Evolutionary conservation across 2,113 vertebrate species (phyloP), one percentile per base, ranked within the genome.

Genomic region (Leiothrix lutea): DNA sequence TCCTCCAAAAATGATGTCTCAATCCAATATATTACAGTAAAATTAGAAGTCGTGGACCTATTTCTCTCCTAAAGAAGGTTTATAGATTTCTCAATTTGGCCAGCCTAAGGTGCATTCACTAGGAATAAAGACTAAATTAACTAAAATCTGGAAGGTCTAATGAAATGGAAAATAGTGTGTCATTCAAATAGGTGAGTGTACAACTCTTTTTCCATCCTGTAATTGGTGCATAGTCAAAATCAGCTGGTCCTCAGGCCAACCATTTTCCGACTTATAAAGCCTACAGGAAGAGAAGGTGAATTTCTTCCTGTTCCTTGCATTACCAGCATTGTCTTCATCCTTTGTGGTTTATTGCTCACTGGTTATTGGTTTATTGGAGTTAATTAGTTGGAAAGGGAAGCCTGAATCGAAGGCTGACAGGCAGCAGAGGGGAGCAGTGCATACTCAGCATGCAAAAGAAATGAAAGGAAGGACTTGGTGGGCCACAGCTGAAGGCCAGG

Each of bases 61-160:
- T 60, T 86, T 92, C 91, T 83, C 47, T 90, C n/a, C 26, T 80
- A 53, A 50, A 66, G 14, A 74, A 56, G 40, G 18, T 96, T 92
- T 94, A 45, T 51, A n/a, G 40, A 77, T 91, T 92, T 92, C 50
- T 31, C 64, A 77, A 17, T 54, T 92, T 88, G 70, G 91, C 74
- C 22, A 86, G 47, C 24, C 42, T 58, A 42, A 67, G 33, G n/a
- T 73, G 47, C 54, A 62, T 78, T 94, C 50, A 56, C 25, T 77
- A 44, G 35, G 48, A 85, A 47, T 26, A 93, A 47, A 62, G 51
- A 38, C 26, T 72, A 61, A 69, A 64, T 72, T 69, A 70, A 69
- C 42, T 60, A 48, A 84, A 84, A 75, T 84, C 47, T 91, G 48
- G 35, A 71, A 67, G 28, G 40, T 60, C 61, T 71, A 73, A 38